phyloP scores from a whole-genome alignment of 1,140 invertebrate species.

The Lineus longissimus region DNA sequence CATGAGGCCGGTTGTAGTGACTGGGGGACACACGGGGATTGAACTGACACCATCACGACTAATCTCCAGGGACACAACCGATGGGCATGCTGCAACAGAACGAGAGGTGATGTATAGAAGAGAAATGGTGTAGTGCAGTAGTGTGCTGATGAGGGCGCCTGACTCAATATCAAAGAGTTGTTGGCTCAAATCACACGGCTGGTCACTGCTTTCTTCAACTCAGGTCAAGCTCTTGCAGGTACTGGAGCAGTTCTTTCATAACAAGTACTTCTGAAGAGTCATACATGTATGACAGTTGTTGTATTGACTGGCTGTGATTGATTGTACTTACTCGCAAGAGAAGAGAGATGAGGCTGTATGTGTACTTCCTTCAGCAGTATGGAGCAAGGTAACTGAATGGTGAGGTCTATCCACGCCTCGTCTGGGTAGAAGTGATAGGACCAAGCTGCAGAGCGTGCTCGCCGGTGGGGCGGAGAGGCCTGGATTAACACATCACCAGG shows the following conservation, averaged over 20 bases:
- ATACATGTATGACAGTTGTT: too few relatives aligned
- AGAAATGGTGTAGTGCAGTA: background rate
- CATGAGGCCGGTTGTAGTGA: constrained; percentile 78
- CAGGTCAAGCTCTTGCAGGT: too few relatives aligned
- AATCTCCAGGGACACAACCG: constrained; percentile 79
- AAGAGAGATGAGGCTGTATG: constrained; percentile 78
- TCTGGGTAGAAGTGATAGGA: constrained; percentile 90
- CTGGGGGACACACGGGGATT: constrained; percentile 67
- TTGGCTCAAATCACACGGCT: too few relatives aligned
- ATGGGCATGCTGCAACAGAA: constrained; percentile 69
- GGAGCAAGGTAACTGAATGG: constrained; percentile 82
- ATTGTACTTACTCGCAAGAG: constrained; percentile 67
- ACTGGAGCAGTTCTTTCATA: too few relatives aligned
- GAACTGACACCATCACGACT: constrained; percentile 60
- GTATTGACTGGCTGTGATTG: too few relatives aligned
- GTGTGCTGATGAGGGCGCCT: background rate
- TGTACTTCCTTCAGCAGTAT: constrained; percentile 83
- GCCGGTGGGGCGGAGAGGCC: constrained; percentile 68
- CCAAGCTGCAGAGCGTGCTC: constrained; percentile 82
- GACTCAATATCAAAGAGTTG: too few relatives aligned
- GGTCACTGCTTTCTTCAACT: too few relatives aligned
- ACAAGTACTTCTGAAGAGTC: too few relatives aligned
- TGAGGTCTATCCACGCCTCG: constrained; percentile 81
- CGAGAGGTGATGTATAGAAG: too few relatives aligned
- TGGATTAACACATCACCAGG: constrained; percentile 81